Conservation (phyloP, 2,113 vertebrate species). For the Gulo gulo region DNA sequence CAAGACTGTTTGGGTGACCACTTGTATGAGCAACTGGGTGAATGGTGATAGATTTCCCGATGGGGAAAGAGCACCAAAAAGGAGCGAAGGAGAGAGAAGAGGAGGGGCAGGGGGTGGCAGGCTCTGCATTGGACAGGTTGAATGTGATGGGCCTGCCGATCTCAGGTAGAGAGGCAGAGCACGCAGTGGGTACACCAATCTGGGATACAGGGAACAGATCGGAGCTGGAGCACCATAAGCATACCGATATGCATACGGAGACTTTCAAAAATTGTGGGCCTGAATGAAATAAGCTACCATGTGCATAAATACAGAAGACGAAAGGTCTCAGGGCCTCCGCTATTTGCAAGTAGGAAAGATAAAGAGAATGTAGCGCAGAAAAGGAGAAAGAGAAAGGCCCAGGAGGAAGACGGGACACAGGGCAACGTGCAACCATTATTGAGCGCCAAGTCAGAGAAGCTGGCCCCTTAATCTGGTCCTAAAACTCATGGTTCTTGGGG, state of each 20-base stretch:
- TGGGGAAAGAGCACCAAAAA: too few species aligned
- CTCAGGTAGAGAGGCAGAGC: background rate
- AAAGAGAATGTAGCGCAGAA: background rate
- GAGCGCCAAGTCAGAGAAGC: background rate
- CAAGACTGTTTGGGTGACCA: background rate
- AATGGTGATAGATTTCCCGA: too few species aligned
- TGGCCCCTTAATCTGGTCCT: background rate
- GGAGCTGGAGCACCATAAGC: background rate
- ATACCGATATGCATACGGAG: background rate
- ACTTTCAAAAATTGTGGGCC: background rate
- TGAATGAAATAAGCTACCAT: background rate
- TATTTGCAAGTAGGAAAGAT: background rate
- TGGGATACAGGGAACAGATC: background rate
- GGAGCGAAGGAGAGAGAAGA: background rate
- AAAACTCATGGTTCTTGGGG: background rate
- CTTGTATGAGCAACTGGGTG: background rate
- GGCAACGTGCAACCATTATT: fast-evolving
- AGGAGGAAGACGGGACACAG: background rate
- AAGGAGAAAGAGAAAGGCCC: background rate
- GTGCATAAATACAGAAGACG: background rate
- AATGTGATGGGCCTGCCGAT: background rate
- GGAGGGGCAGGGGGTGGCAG: fast-evolving
- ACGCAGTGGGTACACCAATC: background rate
- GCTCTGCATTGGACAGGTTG: too few species aligned
- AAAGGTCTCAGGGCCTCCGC: background rate